Base-by-base conservation (phyloP, 64 coral and sea anemone species). In the Exaiptasia diaphana region DNA sequence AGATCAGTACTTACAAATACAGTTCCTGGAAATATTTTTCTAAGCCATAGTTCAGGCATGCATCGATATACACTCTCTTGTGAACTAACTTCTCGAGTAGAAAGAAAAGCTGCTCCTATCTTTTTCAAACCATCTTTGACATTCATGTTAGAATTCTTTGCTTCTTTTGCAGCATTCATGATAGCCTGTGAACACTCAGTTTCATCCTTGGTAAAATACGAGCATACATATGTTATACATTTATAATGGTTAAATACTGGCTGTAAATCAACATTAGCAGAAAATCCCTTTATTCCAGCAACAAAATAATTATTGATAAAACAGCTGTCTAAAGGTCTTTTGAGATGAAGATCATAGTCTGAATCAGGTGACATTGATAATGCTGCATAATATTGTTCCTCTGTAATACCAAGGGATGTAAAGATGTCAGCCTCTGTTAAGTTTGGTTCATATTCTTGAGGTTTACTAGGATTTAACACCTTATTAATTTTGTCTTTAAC, bases 1-100 rank as follows among this genome's bases (percentile, higher is more conserved):
- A 84, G 53, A 73, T 26, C 81, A 42, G 81, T 84, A 42, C 83
- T 87, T 14, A 87, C 83, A 87, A 87, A 87, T 53, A 76, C 71
- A 50, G 42, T 87, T 76, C 77, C 57, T 34, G 81, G 68, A 38
- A 80, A 80, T 9, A 80, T 44, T 64, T 80, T 80, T 27, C 77
- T 43, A 4, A 44, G 58, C 77, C 77, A 64, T 13, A 84, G 43
- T 46, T 46, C 43, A 46, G 43, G 43, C 43, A 46, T 46, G 43
- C 43, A 7, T 15, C 52, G 52, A 54, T 54, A 54, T 54, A 54
- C 52, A 54, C 52, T 54, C 24, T 54, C 52, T 54, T 54, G 52
- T n/a, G 52, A 54, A 23, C 52, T 54, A 23, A 54, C 52, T 54
- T 54, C 52, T 54, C 52, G 18, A 54, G 52, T n/a, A 54, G 52